phyloP scores from a whole-genome alignment of 30 jellyfish, hydroid and myxozoan species.

The Hydractinia echinata region DNA sequence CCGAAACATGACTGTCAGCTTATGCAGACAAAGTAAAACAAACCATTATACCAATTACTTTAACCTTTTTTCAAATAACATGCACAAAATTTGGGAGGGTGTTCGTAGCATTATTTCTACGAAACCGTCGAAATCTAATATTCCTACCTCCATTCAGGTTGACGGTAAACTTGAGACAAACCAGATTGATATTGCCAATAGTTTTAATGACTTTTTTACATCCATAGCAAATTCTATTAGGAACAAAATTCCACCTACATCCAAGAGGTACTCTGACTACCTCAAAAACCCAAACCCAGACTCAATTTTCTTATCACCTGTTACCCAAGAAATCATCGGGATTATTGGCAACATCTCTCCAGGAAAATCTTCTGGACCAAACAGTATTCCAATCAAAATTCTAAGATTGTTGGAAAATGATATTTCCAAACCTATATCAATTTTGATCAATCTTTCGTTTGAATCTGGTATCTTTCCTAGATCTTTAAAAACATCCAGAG shows the following conservation, averaged over 20 bases:
- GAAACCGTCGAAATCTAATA: not conserved
- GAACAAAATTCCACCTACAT: not conserved
- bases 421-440: slow-evolving; percentile 34
- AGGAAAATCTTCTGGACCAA: slow-evolving; percentile 36
- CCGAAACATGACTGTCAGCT: not conserved
- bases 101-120: not conserved
- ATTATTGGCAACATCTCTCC: slow-evolving; percentile 7
- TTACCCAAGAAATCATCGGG: slow-evolving; percentile 14
- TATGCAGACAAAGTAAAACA: not conserved
- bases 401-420: slow-evolving; percentile 7
- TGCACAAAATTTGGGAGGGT: not conserved
- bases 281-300: not conserved
- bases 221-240: not conserved
- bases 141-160: not conserved
- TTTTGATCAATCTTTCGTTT: slow-evolving; percentile 27
- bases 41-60: not conserved
- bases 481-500: slow-evolving; percentile 22
- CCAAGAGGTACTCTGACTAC: not conserved
- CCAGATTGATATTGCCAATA: not conserved
- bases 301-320: slow-evolving; percentile 30
- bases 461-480: slow-evolving; percentile 38
- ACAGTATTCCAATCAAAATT: slow-evolving; percentile 33
- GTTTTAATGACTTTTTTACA: not conserved
- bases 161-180: not conserved
- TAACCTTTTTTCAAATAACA: slow-evolving; percentile 2